Evolutionary conservation across 37 sponge, comb jelly and placozoan genomes (phyloP), one percentile per base, ranked within the genome.

Genomic region (Tethya wilhelma): DNA sequence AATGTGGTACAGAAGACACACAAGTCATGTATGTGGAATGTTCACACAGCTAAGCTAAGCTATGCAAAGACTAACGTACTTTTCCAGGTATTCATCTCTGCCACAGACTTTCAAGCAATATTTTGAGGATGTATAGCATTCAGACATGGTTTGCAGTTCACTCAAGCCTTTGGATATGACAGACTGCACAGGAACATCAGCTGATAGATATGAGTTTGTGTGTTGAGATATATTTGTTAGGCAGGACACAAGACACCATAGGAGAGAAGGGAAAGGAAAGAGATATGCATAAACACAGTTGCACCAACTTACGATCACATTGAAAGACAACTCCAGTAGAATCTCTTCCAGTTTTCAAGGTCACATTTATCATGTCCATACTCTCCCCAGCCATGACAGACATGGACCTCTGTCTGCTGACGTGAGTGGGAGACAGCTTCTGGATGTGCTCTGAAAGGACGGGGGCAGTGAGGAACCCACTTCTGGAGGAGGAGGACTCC

Each of bases 21-120:
- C 32, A 55, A 57, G 20, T 4, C 58, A 11, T 17, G 17, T 58
- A 9, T 58, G 23, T 9, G n/a, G n/a, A n/a, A n/a, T n/a, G n/a
- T n/a, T n/a, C n/a, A n/a, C n/a, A n/a, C n/a, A n/a, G n/a, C n/a
- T n/a, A n/a, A n/a, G n/a, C n/a, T n/a, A n/a, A n/a, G n/a, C n/a
- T n/a, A n/a, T n/a, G n/a, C 25, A 45, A 28, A 7, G 1, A 26
- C 41, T 1, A 23, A 73, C 87, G 74, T 22, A 87, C 87, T 66
- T 46, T 26, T 87, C 81, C 33, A 87, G 29, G 59, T 73, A 72
- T 28, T 88, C 89, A 70, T 88, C 82, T 38, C 77, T 74, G 23
- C 89, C 89, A 57, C 89, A 81, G 9, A 88, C 89, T 69, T 88
- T 88, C 4, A 88, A 60, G 29, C 31, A 26, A 33, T 43, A 68